A percentile compares a stretch with the other conserved stretches of the same genome.
Evolutionary conservation across 2,797 vertebrate genomes (phyloP).

Genomic region (Agapornis canus): DNA sequence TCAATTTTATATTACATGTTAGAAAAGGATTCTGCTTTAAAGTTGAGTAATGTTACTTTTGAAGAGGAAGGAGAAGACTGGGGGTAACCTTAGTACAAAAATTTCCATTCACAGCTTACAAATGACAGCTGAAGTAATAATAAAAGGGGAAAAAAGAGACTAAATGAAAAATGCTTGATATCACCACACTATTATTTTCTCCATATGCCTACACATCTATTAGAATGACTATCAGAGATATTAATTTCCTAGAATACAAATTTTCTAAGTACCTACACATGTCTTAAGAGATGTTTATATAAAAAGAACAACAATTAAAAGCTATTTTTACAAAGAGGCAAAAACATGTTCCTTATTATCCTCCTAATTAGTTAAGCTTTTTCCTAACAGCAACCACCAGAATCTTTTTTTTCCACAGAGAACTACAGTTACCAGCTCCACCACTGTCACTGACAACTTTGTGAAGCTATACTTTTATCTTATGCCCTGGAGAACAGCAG

Average conservation of each 20-base stretch:
- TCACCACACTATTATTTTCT: not conserved
- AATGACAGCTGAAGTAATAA: not conserved
- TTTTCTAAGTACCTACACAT: not conserved
- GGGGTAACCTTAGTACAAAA: not conserved
- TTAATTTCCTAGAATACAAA: not conserved
- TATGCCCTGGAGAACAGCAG: not conserved
- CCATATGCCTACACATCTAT: not conserved
- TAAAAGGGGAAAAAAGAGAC: not conserved
- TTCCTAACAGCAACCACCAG: not conserved
- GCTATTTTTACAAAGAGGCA: not conserved
- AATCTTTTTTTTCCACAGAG: not conserved
- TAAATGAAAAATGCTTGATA: not conserved
- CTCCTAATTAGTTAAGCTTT: not conserved
- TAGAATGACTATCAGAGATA: not conserved
- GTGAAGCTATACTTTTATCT: not conserved
- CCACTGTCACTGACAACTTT: not conserved
- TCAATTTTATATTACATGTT: not conserved
- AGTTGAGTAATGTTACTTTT: not conserved
- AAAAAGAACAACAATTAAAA: not conserved
- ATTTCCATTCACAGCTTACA: not conserved
- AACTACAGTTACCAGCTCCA: not conserved
- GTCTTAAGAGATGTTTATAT: not conserved
- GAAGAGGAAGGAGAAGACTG: not conserved
- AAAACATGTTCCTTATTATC: not conserved
- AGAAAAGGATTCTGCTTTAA: not conserved